Conservation (phyloP, 2,797 vertebrate genomes). For the Morelia viridis region DNA sequence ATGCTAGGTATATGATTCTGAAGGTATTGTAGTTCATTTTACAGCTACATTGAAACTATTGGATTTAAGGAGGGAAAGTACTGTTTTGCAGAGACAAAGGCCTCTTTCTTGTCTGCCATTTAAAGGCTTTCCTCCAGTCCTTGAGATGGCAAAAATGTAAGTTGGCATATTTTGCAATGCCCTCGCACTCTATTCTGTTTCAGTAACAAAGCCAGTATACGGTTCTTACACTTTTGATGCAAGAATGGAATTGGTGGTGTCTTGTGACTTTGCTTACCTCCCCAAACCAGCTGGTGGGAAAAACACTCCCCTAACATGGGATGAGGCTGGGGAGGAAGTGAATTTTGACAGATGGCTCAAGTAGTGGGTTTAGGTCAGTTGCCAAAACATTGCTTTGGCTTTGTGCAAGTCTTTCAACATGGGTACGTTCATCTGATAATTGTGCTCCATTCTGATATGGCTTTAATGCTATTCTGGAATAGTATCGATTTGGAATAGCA, state of each 20-base stretch:
- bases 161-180: neutral
- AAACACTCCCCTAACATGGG: neutral
- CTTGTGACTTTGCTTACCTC: neutral
- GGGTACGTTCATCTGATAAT: neutral
- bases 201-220: neutral
- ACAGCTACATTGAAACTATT: neutral
- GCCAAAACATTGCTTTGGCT: neutral
- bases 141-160: neutral
- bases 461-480: neutral
- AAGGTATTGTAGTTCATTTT: neutral
- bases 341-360: neutral
- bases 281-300: neutral
- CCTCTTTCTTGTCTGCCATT: neutral
- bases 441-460: neutral
- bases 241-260: neutral
- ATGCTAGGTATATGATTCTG: neutral
- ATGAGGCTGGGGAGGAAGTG: neutral
- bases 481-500: neutral
- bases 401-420: neutral
- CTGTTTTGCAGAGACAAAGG: neutral
- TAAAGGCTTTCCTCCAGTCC: neutral
- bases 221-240: neutral
- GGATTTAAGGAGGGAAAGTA: neutral
- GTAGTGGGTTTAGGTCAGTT: neutral
- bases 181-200: neutral